Evolutionary conservation across 1,140 invertebrate genomes (phyloP), one percentile per base, ranked within the genome.

Genomic region (Drosophila seguyi): DNA sequence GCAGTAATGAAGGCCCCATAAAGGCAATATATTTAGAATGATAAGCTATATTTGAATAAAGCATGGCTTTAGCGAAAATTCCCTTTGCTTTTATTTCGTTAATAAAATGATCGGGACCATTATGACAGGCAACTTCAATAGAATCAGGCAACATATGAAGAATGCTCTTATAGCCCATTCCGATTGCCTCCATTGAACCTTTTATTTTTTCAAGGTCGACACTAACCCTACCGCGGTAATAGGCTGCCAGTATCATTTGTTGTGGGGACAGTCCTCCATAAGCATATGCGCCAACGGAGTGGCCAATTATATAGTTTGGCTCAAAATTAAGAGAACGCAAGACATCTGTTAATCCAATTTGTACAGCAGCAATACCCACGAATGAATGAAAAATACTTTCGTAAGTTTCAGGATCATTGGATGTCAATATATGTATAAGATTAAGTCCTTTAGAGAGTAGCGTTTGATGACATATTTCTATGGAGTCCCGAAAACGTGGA

Each of bases 221-320:
- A 42, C 98, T 97, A 25, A 97, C 97, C 48, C 95, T 93, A 6
- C 98, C 98, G 93, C 98, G 94, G 79, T 95, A 98, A 93, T 98
- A 98, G 13, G 97, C 95, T 22, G 96, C 94, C 13, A 97, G 84
- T 56, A 98, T 95, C 93, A 97, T 97, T 93, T 98, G 95, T 90
- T 98, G 96, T 4, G 95, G 94, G 10, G 97, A 97, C 61, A 98
- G 94, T 62, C 96, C 96, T 3, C 96, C 97, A 93, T 98, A 97
- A 41, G 97, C 97, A 94, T 98, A 98, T 18, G 96, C 96, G 93
- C 97, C 97, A 2, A 97, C 96, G n/a, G 97, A 98, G 91, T 98
- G 97, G 6, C 95, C 97, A 85, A 98, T 95, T 50, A 98, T 96
- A 39, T 96, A 96, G 93, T 98, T 97, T 6, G 96, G 95, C 66